Conservation (phyloP, 1,140 invertebrate species). For the Drosophila ambigua region DNA sequence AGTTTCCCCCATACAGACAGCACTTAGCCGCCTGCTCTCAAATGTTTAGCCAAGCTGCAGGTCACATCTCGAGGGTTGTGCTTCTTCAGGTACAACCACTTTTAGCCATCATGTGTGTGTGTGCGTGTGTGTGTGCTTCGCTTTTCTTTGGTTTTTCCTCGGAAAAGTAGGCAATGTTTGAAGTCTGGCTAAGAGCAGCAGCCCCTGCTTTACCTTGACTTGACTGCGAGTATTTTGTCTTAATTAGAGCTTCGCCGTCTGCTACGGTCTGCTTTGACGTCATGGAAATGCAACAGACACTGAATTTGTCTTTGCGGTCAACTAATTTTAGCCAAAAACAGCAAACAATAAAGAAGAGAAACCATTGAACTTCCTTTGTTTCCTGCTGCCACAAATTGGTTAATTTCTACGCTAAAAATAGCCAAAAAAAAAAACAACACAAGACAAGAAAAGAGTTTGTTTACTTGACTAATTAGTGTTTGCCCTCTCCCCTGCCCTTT, state of each 20-base stretch:
- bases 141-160: too few relatives aligned
- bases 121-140: slow-evolving; percentile 18
- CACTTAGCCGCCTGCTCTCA: slow-evolving; percentile 15
- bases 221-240: slow-evolving; percentile 54
- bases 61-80: slow-evolving; percentile 12
- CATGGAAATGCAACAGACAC: slow-evolving; percentile 47
- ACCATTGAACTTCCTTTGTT: slow-evolving; percentile 46
- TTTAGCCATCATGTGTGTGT: neutral
- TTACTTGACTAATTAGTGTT: slow-evolving; percentile 48
- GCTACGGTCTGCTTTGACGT: slow-evolving; percentile 54
- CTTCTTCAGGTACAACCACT: slow-evolving; percentile 1
- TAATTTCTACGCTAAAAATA: slow-evolving; percentile 57
- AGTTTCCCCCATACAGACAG: neutral
- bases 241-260: slow-evolving; percentile 48
- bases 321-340: slow-evolving; percentile 44
- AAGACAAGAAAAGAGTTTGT: slow-evolving; percentile 25
- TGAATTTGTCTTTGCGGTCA: slow-evolving; percentile 37
- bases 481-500: neutral
- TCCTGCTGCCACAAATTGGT: slow-evolving; percentile 5
- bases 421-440: slow-evolving; percentile 9
- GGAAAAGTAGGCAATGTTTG: slow-evolving; percentile 61
- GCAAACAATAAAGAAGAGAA: slow-evolving; percentile 24
- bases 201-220: slow-evolving; percentile 32
- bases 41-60: slow-evolving; percentile 2
- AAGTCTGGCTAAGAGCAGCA: slow-evolving; percentile 19